Evolutionary conservation across 2,888 invertebrate genomes (phyloP).

Genomic region (Scaptomyza tumidula): DNA sequence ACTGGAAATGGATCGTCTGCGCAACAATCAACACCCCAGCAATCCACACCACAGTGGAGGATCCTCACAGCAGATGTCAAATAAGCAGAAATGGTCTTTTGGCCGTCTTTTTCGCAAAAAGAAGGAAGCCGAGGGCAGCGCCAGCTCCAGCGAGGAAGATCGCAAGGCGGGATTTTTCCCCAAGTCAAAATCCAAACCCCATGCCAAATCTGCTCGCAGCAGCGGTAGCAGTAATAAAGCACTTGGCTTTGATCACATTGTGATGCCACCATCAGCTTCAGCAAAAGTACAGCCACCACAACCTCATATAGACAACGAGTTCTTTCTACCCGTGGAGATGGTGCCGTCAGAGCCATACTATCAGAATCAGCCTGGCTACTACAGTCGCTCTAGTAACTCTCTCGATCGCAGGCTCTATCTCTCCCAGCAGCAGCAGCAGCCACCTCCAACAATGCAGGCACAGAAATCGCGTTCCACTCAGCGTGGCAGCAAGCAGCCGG

Average conservation of each 20-base stretch:
- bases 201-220: constrained; percentile 24
- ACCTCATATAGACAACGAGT: constrained; percentile 84
- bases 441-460: constrained; percentile 9
- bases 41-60: constrained; percentile 47
- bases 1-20: constrained; percentile 65
- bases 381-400: constrained; percentile 77
- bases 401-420: constrained; percentile 71
- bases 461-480: constrained; percentile 72
- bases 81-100: constrained; percentile 90
- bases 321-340: constrained; percentile 83
- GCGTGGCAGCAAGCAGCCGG: constrained; percentile 50
- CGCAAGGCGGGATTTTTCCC: constrained; percentile 84
- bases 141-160: constrained; percentile 84
- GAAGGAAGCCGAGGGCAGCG: constrained; percentile 85
- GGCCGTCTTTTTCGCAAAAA: constrained; percentile 91
- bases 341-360: constrained; percentile 69
- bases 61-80: constrained; percentile 60
- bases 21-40: constrained; percentile 45
- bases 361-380: constrained; percentile 68
- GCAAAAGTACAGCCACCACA: constrained; percentile 26
- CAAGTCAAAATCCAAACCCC: constrained; percentile 53
- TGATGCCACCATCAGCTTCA: constrained; percentile 67
- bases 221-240: constrained; percentile 15
- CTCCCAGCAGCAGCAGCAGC: constrained; percentile 14
- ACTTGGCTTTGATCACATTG: constrained; percentile 87